Evolutionary conservation across 2,888 invertebrate species (phyloP).

Genomic region (Dusona sp.): DNA sequence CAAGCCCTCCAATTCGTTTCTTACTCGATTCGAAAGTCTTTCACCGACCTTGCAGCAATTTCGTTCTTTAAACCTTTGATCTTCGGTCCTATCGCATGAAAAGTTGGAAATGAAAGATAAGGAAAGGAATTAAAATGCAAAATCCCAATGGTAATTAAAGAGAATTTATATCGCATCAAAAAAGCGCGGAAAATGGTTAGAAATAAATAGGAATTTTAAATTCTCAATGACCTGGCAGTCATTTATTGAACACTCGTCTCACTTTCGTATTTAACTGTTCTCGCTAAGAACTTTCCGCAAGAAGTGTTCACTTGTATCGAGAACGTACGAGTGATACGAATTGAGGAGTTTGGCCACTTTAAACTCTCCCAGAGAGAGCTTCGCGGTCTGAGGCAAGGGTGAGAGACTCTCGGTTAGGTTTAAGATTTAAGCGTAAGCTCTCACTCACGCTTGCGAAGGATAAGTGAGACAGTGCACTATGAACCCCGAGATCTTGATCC

Average conservation of each 20-base stretch:
- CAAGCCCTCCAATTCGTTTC: conserved; percentile 55
- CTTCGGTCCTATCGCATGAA: conserved; percentile 21
- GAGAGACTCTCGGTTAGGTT: conserved; percentile 75
- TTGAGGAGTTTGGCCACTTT: conserved; percentile 76
- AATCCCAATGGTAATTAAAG: neutral
- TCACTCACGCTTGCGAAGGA: conserved; percentile 75
- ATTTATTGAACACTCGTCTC: neutral
- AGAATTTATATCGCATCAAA: neutral
- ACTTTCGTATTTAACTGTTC: neutral
- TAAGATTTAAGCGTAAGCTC: conserved; percentile 82
- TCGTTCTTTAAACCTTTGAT: conserved; percentile 43
- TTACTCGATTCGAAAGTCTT: conserved; percentile 55
- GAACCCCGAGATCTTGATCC: conserved; percentile 82
- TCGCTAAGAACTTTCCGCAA: conserved; percentile 35
- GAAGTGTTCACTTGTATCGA: conserved; percentile 43
- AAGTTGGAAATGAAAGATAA: neutral
- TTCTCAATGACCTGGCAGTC: neutral
- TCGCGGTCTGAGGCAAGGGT: conserved; percentile 78
- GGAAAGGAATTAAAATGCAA: neutral
- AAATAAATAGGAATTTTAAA: neutral
- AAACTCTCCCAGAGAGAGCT: conserved; percentile 77
- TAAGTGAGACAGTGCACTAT: conserved; percentile 79
- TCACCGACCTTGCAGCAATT: conserved; percentile 37
- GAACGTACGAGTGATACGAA: conserved; percentile 62
- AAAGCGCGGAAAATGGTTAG: neutral